Evolutionary conservation across 2,888 invertebrate genomes (phyloP), one percentile per base, ranked within the genome.

Genomic region (Trichogramma evanescens): DNA sequence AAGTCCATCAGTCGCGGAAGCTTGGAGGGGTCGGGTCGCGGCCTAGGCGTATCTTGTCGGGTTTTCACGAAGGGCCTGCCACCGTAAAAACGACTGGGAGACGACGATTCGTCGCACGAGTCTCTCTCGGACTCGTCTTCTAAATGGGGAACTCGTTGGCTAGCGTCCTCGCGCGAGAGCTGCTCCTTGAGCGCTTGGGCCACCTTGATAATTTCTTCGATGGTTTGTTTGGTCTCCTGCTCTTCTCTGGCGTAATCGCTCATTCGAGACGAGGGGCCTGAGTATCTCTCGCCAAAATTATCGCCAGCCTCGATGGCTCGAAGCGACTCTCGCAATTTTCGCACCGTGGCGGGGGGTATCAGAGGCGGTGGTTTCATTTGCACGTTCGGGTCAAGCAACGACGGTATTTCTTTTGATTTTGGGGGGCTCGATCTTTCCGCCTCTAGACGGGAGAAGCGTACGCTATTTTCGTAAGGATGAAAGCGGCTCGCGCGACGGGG

Each of bases 171-270:
- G 2, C 48, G 41, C 6, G 57, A 39, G 3, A 62, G 41, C 42
- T 62, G 56, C 8, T 56, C 56, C 2, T 59, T 56, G 9, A 63
- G 40, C 2, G 59, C 54, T 39, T 63, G 63, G 0, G 63, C 63
- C 2, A 59, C 59, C n/a, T 10, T 38, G 13, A 63, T 63, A 7
- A 63, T 63, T 9, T 63, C 59, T 6, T 59, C 59, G n/a, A 63
- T 54, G 40, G 56, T 44, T 6, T 52, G 48, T 50, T 61, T 61
- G 6, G 61, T 61, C 6, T 42, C 8, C 41, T 61, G 44, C 45
- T 62, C 55, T 7, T 62, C 58, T 9, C 13, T 39, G 8, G 50
- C 2, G 13, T 52, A 58, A 26, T 26, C 26, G 26, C 26, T 26
- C 26, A 26, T 26, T 26, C 26, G 26, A 26, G 26, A 26, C 26